phyloP scores from a whole-genome alignment of 1,140 invertebrate species.

The Halesus radiatus region DNA sequence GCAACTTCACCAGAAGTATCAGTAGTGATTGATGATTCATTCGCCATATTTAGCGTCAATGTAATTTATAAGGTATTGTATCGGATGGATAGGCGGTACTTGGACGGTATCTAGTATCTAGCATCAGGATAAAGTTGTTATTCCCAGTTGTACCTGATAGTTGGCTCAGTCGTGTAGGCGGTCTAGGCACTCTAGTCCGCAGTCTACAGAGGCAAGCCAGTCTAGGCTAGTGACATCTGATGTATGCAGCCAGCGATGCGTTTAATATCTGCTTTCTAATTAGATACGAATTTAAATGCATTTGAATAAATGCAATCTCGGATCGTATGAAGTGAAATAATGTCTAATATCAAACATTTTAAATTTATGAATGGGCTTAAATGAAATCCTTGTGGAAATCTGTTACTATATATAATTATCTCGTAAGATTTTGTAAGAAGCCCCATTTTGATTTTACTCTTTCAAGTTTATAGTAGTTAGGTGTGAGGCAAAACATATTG shows the following conservation, averaged over 20 bases:
- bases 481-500: no score
- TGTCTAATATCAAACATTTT: neutral
- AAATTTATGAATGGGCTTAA: neutral
- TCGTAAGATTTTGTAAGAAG: no score
- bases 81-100: neutral
- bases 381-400: no score
- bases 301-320: neutral
- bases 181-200: neutral
- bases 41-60: conserved; percentile 47
- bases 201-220: neutral
- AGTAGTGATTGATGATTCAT: conserved; percentile 54
- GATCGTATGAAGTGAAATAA: neutral
- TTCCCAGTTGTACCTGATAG: neutral
- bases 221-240: neutral
- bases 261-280: conserved; percentile 17
- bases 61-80: conserved; percentile 50
- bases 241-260: conserved; percentile 14
- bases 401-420: no score
- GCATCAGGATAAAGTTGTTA: conserved; percentile 10
- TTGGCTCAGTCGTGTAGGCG: neutral
- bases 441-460: no score
- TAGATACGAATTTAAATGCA: neutral
- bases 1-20: neutral
- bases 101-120: no score
- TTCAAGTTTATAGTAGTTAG: no score